Evolutionary conservation across 2,888 invertebrate genomes (phyloP).

Genomic region (Steromphala cineraria): DNA sequence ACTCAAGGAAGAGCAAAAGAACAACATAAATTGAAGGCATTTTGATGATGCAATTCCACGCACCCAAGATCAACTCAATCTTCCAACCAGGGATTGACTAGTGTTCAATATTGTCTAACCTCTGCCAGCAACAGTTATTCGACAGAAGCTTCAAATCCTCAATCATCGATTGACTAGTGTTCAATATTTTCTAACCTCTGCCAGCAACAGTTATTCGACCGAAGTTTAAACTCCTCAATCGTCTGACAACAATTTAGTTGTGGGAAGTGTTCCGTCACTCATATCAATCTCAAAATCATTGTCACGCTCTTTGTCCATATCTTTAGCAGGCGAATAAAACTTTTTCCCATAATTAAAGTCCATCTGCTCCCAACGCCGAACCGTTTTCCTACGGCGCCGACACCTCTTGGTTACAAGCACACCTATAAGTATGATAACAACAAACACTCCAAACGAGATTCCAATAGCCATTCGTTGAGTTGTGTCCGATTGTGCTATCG

Average conservation of each 20-base stretch:
- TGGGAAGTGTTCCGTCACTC: slow-evolving; percentile 41
- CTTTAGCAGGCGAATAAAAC: slow-evolving; percentile 38
- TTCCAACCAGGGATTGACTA: too few relatives aligned
- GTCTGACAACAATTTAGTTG: slow-evolving; percentile 41
- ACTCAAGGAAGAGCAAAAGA: too few relatives aligned
- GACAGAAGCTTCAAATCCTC: background rate
- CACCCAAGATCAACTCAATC: too few relatives aligned
- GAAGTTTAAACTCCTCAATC: background rate
- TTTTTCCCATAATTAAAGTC: slow-evolving; percentile 47
- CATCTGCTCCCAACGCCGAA: slow-evolving; percentile 43
- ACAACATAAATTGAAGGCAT: too few relatives aligned
- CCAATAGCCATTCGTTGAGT: slow-evolving; percentile 33
- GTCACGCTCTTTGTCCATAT: slow-evolving; percentile 39
- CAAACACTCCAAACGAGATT: slow-evolving; percentile 15
- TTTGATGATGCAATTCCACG: too few relatives aligned
- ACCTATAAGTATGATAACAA: slow-evolving; percentile 25
- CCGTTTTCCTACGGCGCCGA: slow-evolving; percentile 16
- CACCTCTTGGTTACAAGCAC: slow-evolving; percentile 22
- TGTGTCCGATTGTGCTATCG: slow-evolving; percentile 2
- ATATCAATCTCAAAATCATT: slow-evolving; percentile 49
- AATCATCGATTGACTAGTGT: background rate
- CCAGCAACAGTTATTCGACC: too few relatives aligned
- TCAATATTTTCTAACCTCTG: too few relatives aligned
- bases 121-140: too few relatives aligned
- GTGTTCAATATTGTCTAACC: too few relatives aligned